Evolutionary conservation across 2,113 vertebrate genomes (phyloP).

Genomic region (Lophius piscatorius): DNA sequence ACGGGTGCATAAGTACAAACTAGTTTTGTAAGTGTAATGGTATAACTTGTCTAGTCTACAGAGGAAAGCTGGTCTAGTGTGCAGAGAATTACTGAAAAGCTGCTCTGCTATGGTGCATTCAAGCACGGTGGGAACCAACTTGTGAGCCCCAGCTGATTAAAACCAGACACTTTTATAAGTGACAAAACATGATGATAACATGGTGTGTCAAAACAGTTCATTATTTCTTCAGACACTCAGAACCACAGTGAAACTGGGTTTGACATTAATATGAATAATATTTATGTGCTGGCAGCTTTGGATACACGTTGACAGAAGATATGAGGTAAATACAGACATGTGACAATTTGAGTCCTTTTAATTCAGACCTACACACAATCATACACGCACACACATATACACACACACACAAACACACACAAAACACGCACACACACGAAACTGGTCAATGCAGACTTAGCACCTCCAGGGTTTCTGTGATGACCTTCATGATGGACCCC

Average conservation of each 20-base stretch:
- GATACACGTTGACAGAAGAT: neutral
- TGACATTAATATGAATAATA: no score
- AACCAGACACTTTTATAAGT: no score
- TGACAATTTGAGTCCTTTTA: conserved; percentile 1
- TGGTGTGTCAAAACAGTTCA: no score
- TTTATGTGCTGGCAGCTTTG: no score
- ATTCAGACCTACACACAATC: conserved; percentile 4
- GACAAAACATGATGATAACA: no score
- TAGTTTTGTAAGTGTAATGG: no score
- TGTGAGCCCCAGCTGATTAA: no score
- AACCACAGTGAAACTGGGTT: no score
- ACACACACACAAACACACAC: conserved; percentile 45
- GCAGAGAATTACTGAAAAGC: neutral
- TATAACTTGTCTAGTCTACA: no score
- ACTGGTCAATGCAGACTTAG: conserved; percentile 58
- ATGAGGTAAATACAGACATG: neutral
- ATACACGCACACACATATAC: conserved; percentile 21
- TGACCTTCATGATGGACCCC: conserved; percentile 62
- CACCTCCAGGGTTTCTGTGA: conserved; percentile 65
- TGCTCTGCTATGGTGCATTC: neutral
- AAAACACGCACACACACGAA: conserved; percentile 26
- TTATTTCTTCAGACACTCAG: no score
- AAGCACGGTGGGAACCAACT: neutral
- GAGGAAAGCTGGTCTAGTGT: no score
- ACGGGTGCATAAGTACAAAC: no score